Evolutionary conservation across 2,888 invertebrate species (phyloP).

Genomic region (Trachelus iudaicus): DNA sequence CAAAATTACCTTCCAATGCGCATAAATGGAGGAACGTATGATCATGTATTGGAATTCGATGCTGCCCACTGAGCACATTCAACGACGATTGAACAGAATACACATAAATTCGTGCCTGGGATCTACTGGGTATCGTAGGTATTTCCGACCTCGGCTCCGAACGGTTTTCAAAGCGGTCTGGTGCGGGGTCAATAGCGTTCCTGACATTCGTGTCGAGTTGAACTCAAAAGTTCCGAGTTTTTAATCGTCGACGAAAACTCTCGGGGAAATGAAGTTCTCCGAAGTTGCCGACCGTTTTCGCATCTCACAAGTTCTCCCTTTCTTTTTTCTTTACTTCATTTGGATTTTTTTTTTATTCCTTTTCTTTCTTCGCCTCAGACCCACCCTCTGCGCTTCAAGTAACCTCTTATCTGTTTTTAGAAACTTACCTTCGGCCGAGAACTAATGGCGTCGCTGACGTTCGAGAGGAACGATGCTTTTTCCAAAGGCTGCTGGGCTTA

Average conservation of each 20-base stretch:
- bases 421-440: background rate
- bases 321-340: constrained; percentile 24
- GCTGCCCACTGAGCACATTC: background rate
- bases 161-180: constrained; percentile 8
- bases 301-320: background rate
- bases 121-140: background rate
- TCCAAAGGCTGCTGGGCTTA: background rate
- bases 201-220: constrained; percentile 17
- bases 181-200: constrained; percentile 20
- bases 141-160: background rate
- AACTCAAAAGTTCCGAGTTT: constrained; percentile 21
- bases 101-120: background rate
- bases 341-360: constrained; percentile 27
- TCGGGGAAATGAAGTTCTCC: constrained; percentile 23
- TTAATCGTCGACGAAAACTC: constrained; percentile 17
- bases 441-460: background rate
- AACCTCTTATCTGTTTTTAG: constrained; percentile 6
- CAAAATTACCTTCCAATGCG: background rate
- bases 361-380: constrained; percentile 12
- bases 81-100: background rate
- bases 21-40: background rate
- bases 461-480: background rate
- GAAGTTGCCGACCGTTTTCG: constrained; percentile 9
- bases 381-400: constrained; percentile 9
- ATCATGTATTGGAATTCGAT: background rate